Evolutionary conservation across 2,797 vertebrate genomes (phyloP), one percentile per base, ranked within the genome.

Genomic region (Enteromius treurensis): DNA sequence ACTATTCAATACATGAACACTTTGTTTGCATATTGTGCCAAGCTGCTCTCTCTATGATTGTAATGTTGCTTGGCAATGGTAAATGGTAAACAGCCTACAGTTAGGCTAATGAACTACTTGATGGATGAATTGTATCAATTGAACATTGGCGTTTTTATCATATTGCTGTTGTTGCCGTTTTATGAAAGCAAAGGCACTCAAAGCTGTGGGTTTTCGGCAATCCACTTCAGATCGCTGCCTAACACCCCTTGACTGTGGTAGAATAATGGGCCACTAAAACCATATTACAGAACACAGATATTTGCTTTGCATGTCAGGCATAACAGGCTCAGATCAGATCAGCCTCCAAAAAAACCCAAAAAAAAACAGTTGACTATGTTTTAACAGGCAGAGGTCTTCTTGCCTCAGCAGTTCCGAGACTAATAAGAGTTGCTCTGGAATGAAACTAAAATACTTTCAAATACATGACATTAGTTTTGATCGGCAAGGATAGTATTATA

Each of bases 111-210:
- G 14, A 76, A 58, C 21, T 40, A 40, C 51, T 75, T 40, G 13
- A 32, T 37, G 49, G 47, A 40, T 40, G 13, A 75, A 40, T 2
- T 58, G 34, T 10, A 75, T 40, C 73, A 75, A 75, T 15, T 23
- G 21, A 55, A 75, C 32, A 76, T 10, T 5, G 13, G 1, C 34
- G 14, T 58, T 14, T 58, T 58, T 40, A 15, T 40, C 51, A 26
- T 23, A 49, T 67, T 49, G 64, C 64, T 53, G 34, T 51, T 45
- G 10, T 29, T 58, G n/a, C 40, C 49, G 58, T 51, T 29, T 21
- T 76, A 76, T 58, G 15, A 58, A 58, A 75, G 32, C 51, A 75
- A 58, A 55, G 14, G 73, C 51, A 76, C 73, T 76, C 34, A 15
- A 58, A 58, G 34, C 13, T 40, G 21, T 23, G n/a, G 73, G 32